Conservation (phyloP, 2,797 vertebrate genomes). For the Enteromius mattozi region DNA sequence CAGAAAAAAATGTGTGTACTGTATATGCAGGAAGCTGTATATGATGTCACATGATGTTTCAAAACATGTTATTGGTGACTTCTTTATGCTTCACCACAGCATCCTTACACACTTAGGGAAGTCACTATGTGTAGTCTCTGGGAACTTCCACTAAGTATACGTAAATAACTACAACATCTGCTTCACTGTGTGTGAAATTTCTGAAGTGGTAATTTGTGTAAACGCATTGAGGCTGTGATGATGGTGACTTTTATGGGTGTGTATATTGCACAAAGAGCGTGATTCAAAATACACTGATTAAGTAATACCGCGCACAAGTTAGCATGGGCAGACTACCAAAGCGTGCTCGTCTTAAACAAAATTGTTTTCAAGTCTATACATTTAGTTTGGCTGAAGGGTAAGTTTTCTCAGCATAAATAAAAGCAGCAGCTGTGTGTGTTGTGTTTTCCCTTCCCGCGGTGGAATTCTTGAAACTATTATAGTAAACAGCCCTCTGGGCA, state of each 20-base stretch:
- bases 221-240: background rate
- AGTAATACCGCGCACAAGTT: background rate
- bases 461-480: background rate
- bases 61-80: conserved; percentile 1
- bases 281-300: background rate
- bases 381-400: background rate
- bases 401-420: background rate
- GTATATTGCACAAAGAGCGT: conserved; percentile 10
- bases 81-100: background rate
- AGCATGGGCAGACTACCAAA: background rate
- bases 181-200: background rate
- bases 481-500: background rate
- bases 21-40: background rate
- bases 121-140: conserved; percentile 8
- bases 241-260: background rate
- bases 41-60: conserved; percentile 12
- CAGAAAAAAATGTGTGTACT: background rate
- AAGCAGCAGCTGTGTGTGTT: background rate
- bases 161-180: background rate
- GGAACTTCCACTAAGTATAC: background rate
- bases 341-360: background rate
- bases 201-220: background rate
- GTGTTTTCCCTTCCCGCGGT: background rate
- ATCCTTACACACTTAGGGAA: background rate
- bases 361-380: background rate